A percentile compares a stretch with the other conserved stretches of the same genome.
phyloP scores from a whole-genome alignment of 2,888 invertebrate species.

The Drosophila phalerata region DNA sequence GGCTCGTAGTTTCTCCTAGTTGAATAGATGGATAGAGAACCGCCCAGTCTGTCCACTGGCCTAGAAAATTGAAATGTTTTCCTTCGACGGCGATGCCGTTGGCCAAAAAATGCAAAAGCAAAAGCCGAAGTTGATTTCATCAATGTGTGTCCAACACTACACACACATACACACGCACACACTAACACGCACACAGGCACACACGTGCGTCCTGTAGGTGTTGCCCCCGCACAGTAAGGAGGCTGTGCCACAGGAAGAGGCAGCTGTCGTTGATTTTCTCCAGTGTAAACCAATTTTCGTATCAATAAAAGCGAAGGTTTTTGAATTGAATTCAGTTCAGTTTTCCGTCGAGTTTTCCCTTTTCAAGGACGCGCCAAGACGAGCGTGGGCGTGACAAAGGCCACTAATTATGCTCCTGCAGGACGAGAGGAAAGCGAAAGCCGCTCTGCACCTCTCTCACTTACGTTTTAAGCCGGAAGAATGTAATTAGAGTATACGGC shows the following conservation, averaged over 20 bases:
- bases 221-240: constrained; percentile 55
- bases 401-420: constrained; percentile 70
- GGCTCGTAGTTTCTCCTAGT: constrained; percentile 39
- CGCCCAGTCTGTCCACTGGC: constrained; percentile 65
- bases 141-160: constrained; percentile 54
- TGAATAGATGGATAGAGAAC: constrained; percentile 16
- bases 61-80: constrained; percentile 81
- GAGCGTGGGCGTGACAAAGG: constrained; percentile 72
- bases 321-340: constrained; percentile 62
- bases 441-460: constrained; percentile 33
- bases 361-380: constrained; percentile 59
- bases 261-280: constrained; percentile 72
- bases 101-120: constrained; percentile 49
- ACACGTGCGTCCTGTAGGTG: constrained; percentile 73
- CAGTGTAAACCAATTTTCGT: constrained; percentile 77
- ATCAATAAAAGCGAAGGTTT: constrained; percentile 76
- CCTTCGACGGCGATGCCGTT: constrained; percentile 51
- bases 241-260: constrained; percentile 30
- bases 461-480: constrained; percentile 69
- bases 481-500: constrained; percentile 69
- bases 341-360: constrained; percentile 56
- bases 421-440: constrained; percentile 70
- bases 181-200: constrained; percentile 18
- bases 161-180: constrained; percentile 16
- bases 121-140: constrained; percentile 46